Base-by-base conservation (phyloP, 2,113 vertebrate species). In the Hydropotes inermis region DNA sequence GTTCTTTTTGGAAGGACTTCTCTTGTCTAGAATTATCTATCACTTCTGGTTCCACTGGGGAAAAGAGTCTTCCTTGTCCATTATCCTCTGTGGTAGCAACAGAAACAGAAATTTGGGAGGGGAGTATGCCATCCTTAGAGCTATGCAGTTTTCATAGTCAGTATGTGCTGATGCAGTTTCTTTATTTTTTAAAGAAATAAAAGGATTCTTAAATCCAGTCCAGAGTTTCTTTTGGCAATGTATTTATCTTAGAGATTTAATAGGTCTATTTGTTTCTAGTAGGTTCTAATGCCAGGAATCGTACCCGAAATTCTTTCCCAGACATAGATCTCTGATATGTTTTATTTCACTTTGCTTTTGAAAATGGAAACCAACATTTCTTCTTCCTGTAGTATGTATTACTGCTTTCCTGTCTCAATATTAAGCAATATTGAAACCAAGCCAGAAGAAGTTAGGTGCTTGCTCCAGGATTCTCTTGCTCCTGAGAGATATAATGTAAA, bases 391-490 rank as follows among this genome's bases (percentile, higher is more conserved):
- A 57, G 19, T 50, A 43, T 93, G n/a, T 60, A 47, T 86, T 81
- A 64, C 47, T 52, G 17, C 25, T 95, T 76, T 92, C 14, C 7
- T 93, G 11, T 82, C 92, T 6, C 10, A 83, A 33, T 90, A 52
- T 87, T 97, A 87, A 96, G 87, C 21, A 95, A 33, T 50, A 36
- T 43, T 78, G 50, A 94, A 43, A 95, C 12, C 33, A 92, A 61
- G 33, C 67, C 39, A 95, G 89, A 81, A 82, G 90, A 45, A 94
- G 47, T 86, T 67, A 94, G 47, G 27, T 90, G 43, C 33, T 67
- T 95, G 25, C 30, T 70, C 47, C 10, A 82, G 61, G 55, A 82
- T 36, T 64, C 78, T 79, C 30, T 90, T 84, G 30, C 28, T 61
- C 43, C 5, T 95, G n/a, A 94, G 33, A 95, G 21, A 74, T 39